These are phyloP conservation scores for Cryptoblepharus egeriae DNA, from an alignment of 2,797 vertebrate species.

Conservation along the genomic window DNA sequence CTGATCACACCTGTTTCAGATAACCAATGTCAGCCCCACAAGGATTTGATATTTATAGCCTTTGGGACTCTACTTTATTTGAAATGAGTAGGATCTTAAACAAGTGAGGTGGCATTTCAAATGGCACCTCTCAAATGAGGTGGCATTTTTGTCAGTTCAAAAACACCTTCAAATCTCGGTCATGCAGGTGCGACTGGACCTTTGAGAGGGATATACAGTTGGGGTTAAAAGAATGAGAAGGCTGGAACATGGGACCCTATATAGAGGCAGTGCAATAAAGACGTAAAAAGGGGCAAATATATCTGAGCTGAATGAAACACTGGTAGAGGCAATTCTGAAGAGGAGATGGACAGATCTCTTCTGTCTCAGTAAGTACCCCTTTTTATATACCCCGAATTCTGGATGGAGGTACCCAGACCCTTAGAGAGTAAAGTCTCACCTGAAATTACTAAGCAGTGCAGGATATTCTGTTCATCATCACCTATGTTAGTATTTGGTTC, in stretches of 20 bases:
- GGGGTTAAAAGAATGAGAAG: background rate
- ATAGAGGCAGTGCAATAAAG: background rate
- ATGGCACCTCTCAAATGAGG: no score
- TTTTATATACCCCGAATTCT: no score
- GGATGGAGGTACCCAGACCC: no score
- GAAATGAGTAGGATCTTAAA: background rate
- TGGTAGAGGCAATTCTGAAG: background rate
- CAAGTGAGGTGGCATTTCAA: background rate
- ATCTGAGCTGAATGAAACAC: background rate
- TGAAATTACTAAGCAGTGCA: background rate
- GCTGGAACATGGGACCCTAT: background rate
- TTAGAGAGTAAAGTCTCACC: background rate
- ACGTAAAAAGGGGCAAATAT: no score
- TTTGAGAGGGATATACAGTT: background rate
- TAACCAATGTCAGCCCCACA: background rate
- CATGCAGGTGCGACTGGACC: background rate
- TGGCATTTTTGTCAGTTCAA: background rate
- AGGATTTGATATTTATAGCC: background rate
- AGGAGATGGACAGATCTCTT: background rate
- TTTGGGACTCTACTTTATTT: background rate
- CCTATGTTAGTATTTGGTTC: background rate
- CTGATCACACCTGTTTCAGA: background rate
- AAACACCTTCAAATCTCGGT: background rate
- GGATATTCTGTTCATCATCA: no score
- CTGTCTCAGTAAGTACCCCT: background rate